Base-by-base conservation (phyloP, 1,140 invertebrate genomes). In the Drosophila kikkawai region DNA sequence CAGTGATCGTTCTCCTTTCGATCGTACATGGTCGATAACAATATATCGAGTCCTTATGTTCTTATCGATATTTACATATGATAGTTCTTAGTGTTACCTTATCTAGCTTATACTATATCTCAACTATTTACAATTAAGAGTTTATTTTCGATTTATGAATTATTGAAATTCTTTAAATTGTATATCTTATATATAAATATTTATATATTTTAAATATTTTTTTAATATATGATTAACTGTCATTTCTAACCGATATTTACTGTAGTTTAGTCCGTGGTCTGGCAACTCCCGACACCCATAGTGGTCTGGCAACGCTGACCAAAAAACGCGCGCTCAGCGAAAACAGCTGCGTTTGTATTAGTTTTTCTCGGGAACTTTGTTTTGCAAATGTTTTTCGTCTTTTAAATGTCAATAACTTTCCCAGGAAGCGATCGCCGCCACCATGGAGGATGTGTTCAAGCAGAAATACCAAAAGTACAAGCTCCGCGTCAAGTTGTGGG, bases 401-500 rank as follows among this genome's bases (percentile, higher is more conserved):
- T n/a, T 55, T 53, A 41, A 58, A 58, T 55, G 17, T 50, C 57
- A 50, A 41, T 9, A 32, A 61, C 15, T 36, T 34, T 15, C 19
- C 15, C n/a, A 45, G n/a, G 5, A 39, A 56, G 8, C 36, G 36
- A 7, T n/a, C 0, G 15, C 39, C 63, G 12, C 6, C 17, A 44
- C 19, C 17, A 93, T 93, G 92, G 87, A 92, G 59, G 92, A 93
- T 37, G 79, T 71, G 26, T 90, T 79, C n/a, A 92, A 92, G 59
- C 75, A 82, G 13, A 92, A 92, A 74, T 93, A 93, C 44, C 79
- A 93, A 51, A 96, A 96, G 91, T 95, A 94, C 80, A 97, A 97
- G 93, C 92, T 94, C 41, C 94, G 95, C 26, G 96, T 97, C 0
- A 97, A 97, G 94, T 86, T 94, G 80, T 97, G 96, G 96, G 96